These are phyloP conservation scores for Botia almorhae DNA, from an alignment of 2,797 vertebrate species.

Conservation along the genomic window DNA sequence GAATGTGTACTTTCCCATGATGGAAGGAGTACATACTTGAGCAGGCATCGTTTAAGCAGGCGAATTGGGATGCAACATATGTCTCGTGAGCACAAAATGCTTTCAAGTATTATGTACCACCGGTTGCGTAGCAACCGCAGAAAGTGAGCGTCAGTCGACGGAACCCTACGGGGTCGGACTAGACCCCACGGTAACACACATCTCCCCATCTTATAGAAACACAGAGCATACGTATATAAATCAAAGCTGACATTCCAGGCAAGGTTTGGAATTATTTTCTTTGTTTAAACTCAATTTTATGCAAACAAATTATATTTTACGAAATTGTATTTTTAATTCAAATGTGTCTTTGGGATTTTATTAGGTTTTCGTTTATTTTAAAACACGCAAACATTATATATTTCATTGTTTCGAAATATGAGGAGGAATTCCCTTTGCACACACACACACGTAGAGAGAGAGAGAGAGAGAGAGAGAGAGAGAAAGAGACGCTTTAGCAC, in stretches of 20 bases:
- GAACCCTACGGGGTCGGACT: not conserved
- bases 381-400: not conserved
- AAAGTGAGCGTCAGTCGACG: not conserved
- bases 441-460: not conserved
- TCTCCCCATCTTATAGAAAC: not conserved
- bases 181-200: not conserved
- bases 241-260: not conserved
- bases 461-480: conserved; percentile 1
- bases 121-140: conserved; percentile 37
- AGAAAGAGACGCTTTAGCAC: conserved; percentile 28
- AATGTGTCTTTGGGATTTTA: too few relatives aligned
- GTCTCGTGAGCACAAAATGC: not conserved
- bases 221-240: not conserved
- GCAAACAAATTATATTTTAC: not conserved
- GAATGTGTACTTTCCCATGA: too few relatives aligned
- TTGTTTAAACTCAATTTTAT: not conserved
- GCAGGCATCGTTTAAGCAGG: too few relatives aligned
- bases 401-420: conserved; percentile 8
- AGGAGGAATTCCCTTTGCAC: conserved; percentile 8
- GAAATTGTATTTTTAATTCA: not conserved
- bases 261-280: not conserved
- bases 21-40: too few relatives aligned
- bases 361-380: not conserved
- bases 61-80: too few relatives aligned
- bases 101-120: conserved; percentile 17